Conservation (phyloP, 2,113 vertebrate species). For the Tetrax tetrax region DNA sequence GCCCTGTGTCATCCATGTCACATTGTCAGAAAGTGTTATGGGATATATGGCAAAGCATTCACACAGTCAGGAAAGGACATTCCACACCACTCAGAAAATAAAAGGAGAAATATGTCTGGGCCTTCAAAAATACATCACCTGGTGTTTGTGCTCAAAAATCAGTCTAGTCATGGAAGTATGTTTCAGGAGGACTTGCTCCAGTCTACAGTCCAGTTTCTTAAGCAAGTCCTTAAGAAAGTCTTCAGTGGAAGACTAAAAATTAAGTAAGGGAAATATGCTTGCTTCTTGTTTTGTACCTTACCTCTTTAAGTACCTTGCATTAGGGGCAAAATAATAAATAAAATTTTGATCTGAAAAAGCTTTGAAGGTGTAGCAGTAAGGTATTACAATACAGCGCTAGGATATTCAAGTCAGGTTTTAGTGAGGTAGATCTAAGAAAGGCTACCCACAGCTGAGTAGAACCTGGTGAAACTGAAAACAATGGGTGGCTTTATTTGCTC, state of each 20-base stretch:
- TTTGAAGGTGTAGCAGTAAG: not conserved
- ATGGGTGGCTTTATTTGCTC: not conserved
- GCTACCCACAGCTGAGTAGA: not conserved
- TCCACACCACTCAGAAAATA: not conserved
- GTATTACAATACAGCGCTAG: too few relatives aligned
- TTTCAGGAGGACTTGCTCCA: not conserved
- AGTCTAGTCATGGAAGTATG: not conserved
- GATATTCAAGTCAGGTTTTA: too few relatives aligned
- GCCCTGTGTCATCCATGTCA: not conserved
- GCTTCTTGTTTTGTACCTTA: not conserved
- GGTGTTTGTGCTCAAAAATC: not conserved
- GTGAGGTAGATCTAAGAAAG: too few relatives aligned
- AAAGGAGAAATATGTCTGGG: not conserved
- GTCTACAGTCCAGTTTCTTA: too few relatives aligned
- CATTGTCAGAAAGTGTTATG: not conserved
- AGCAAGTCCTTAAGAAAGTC: not conserved
- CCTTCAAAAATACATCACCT: not conserved
- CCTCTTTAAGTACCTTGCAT: not conserved
- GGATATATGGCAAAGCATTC: not conserved
- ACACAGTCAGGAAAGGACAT: constrained; percentile 17
- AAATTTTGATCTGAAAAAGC: not conserved
- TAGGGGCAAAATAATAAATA: not conserved
- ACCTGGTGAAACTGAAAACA: not conserved
- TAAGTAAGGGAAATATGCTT: not conserved
- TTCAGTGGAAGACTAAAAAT: not conserved